phyloP scores from a whole-genome alignment of 1,140 invertebrate genomes.

The Lordiphosa mommai region DNA sequence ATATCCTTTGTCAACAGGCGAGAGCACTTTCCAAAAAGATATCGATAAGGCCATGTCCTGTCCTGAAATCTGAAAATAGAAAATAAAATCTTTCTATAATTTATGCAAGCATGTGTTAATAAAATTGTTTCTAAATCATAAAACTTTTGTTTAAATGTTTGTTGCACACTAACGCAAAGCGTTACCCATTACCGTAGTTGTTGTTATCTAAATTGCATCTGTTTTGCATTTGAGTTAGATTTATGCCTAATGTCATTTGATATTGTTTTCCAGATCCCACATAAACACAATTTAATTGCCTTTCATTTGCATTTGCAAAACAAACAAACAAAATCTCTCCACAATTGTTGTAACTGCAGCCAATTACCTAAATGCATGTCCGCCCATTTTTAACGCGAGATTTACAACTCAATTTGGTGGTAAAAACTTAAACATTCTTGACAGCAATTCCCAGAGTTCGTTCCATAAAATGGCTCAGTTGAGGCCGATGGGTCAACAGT shows the following conservation, averaged over 20 bases:
- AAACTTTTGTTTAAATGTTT: no score
- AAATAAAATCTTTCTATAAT: no score
- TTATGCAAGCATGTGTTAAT: no score
- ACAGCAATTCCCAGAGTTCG: slow-evolving; percentile 48
- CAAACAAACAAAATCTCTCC: slow-evolving; percentile 2
- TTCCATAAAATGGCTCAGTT: slow-evolving; percentile 17
- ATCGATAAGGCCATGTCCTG: no score
- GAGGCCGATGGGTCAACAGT: slow-evolving; percentile 27
- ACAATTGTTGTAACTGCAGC: slow-evolving; percentile 37
- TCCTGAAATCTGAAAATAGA: no score
- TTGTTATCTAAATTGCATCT: no score
- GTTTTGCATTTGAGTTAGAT: neutral
- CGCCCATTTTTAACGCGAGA: slow-evolving; percentile 67
- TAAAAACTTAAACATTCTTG: slow-evolving; percentile 51
- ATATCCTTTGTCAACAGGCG: no score
- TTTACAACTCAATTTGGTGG: slow-evolving; percentile 72
- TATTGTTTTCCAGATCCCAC: slow-evolving; percentile 16
- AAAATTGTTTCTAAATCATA: no score
- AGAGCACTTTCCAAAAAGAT: no score
- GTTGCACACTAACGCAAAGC: no score
- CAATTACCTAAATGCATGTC: slow-evolving; percentile 67
- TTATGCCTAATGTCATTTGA: neutral
- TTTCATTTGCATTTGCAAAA: slow-evolving; percentile 29
- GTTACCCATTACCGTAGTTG: no score
- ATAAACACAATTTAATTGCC: slow-evolving; percentile 16